Percentiles rank a stretch among this genome's conserved stretches.
Conservation (phyloP, 2,888 invertebrate species). For the Synanthedon andrenaeformis region DNA sequence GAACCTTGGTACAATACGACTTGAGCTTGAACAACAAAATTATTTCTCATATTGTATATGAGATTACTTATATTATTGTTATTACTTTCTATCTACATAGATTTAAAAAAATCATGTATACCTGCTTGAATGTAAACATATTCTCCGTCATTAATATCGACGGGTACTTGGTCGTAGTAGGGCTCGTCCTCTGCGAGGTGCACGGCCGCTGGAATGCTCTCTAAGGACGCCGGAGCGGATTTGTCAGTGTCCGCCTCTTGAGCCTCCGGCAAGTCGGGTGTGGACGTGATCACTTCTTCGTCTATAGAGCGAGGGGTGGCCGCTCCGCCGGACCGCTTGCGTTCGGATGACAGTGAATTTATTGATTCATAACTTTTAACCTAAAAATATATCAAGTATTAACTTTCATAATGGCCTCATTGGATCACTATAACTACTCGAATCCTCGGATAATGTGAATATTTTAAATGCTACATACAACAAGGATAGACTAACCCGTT, state of each 20-base stretch:
- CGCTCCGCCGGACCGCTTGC: constrained; percentile 62
- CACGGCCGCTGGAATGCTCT: constrained; percentile 46
- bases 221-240: constrained; percentile 52
- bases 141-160: constrained; percentile 77
- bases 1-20: too few relatives aligned
- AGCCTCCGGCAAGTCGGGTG: constrained; percentile 43
- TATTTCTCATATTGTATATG: too few relatives aligned
- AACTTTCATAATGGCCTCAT: too few relatives aligned
- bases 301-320: constrained; percentile 64
- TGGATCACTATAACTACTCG: too few relatives aligned
- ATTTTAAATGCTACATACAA: too few relatives aligned
- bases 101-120: constrained; percentile 15
- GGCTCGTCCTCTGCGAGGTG: constrained; percentile 70
- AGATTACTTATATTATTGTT: too few relatives aligned
- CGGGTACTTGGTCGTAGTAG: constrained; percentile 79
- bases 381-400: constrained; percentile 25
- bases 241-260: constrained; percentile 41
- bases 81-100: too few relatives aligned
- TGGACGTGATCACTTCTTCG: constrained; percentile 51
- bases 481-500: constrained; percentile 37
- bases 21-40: too few relatives aligned
- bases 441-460: too few relatives aligned
- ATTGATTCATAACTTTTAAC: constrained; percentile 76
- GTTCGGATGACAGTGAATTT: constrained; percentile 73
- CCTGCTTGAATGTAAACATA: constrained; percentile 82